Conservation (phyloP, 1,140 invertebrate species). For the Drosophila micromelanica region DNA sequence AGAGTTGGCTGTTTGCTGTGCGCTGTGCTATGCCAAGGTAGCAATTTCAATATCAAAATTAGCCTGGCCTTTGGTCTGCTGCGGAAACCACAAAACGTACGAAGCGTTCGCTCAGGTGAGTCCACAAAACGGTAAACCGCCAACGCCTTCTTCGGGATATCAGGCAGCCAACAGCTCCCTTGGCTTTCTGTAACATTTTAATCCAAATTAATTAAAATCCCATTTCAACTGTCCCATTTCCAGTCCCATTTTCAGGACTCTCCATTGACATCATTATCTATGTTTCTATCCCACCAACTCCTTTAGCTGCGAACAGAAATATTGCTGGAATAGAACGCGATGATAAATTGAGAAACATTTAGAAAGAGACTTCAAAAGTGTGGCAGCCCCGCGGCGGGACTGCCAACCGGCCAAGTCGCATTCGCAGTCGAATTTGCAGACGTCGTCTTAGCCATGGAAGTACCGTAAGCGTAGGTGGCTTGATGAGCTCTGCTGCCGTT, state of each 20-base stretch:
- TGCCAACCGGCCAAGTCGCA: constrained; percentile 33
- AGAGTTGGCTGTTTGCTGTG: constrained; percentile 27
- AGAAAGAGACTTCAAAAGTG: constrained; percentile 69
- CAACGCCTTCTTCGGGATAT: constrained; percentile 77
- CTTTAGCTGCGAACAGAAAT: constrained; percentile 56
- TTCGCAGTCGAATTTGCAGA: constrained; percentile 54
- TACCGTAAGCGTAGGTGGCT: constrained; percentile 79
- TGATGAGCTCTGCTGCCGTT: constrained; percentile 70
- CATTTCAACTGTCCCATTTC: constrained; percentile 55
- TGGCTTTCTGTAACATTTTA: constrained; percentile 63
- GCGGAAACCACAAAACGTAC: constrained; percentile 48
- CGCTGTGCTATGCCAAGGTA: constrained; percentile 57
- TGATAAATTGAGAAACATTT: constrained; percentile 72
- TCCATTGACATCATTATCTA: constrained; percentile 60
- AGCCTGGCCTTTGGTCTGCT: constrained; percentile 71
- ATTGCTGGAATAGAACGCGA: constrained; percentile 47
- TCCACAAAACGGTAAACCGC: constrained; percentile 72
- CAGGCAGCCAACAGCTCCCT: constrained; percentile 42
- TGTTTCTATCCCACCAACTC: neutral
- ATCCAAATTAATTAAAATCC: constrained; percentile 78
- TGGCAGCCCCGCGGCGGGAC: constrained; percentile 54
- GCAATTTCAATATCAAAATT: constrained; percentile 81
- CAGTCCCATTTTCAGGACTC: constrained; percentile 1
- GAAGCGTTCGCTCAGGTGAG: constrained; percentile 60
- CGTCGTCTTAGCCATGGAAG: constrained; percentile 34